Conservation (phyloP, 2,888 invertebrate genomes). For the Sarcophaga subvicina region DNA sequence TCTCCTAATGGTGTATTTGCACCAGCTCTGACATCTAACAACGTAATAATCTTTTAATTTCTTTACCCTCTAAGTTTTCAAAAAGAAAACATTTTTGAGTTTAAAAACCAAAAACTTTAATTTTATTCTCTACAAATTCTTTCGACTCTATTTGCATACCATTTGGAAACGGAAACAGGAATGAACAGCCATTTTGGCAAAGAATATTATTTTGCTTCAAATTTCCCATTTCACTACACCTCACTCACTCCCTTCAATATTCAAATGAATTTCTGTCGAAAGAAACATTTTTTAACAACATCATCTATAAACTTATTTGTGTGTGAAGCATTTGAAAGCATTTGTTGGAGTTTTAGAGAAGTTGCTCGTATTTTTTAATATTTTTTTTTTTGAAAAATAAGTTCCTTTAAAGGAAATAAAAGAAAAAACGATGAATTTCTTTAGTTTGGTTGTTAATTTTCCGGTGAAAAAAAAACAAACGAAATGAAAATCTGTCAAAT, state of each 20-base stretch:
- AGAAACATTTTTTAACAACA: no score
- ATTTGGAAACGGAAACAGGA: background rate
- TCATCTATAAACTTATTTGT: slow-evolving; percentile 15
- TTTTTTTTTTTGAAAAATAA: background rate
- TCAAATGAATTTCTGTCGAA: background rate
- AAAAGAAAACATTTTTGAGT: no score
- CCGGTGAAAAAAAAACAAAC: slow-evolving; percentile 18
- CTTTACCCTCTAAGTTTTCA: no score
- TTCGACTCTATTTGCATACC: background rate
- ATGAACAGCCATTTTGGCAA: background rate
- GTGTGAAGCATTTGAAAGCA: slow-evolving; percentile 28
- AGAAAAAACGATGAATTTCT: slow-evolving; percentile 20
- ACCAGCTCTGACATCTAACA: no score
- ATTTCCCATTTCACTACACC: background rate
- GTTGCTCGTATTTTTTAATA: slow-evolving; percentile 9
- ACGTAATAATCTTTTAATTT: no score
- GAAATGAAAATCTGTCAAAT: slow-evolving; percentile 65
- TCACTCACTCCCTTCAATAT: background rate
- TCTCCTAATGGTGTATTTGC: no score
- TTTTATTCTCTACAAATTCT: background rate
- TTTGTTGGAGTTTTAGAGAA: slow-evolving; percentile 34
- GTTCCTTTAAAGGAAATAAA: background rate
- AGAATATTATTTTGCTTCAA: background rate
- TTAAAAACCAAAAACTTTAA: no score
- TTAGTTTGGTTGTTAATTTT: slow-evolving; percentile 66